Conservation (phyloP, 2,888 invertebrate genomes). For the Hemaris fuciformis region DNA sequence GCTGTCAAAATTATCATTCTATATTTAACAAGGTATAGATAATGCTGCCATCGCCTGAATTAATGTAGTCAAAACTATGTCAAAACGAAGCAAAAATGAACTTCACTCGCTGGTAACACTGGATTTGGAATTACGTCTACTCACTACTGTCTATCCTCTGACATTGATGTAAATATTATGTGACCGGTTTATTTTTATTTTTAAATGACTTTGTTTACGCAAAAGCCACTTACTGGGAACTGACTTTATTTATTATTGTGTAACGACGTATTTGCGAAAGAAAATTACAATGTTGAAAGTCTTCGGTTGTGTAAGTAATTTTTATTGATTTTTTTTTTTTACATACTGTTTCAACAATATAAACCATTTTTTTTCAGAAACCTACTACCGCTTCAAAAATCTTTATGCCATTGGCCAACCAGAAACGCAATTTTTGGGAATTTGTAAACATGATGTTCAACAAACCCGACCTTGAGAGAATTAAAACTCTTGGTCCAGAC, state of each 20-base stretch:
- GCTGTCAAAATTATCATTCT: too few relatives aligned
- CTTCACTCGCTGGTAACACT: too few relatives aligned
- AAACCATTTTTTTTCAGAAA: constrained; percentile 24
- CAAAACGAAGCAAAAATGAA: too few relatives aligned
- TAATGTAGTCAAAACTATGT: too few relatives aligned
- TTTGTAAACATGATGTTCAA: constrained; percentile 85
- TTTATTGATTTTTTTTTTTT: neutral
- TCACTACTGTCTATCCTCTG: neutral
- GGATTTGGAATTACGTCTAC: too few relatives aligned
- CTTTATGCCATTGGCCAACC: constrained; percentile 36
- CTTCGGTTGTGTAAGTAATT: constrained; percentile 19
- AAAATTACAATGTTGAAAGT: constrained; percentile 16
- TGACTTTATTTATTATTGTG: neutral
- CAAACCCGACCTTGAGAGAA: constrained; percentile 84
- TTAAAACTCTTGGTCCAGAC: constrained; percentile 90
- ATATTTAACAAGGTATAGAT: too few relatives aligned
- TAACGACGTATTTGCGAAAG: neutral
- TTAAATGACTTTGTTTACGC: too few relatives aligned
- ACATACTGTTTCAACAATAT: too few relatives aligned
- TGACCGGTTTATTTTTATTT: neutral
- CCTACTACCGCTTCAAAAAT: constrained; percentile 20
- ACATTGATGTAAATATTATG: neutral
- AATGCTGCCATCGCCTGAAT: too few relatives aligned
- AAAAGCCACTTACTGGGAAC: too few relatives aligned
- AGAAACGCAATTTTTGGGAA: constrained; percentile 68